Base-by-base conservation (phyloP, 2,113 vertebrate genomes). In the Xenopus borealis region DNA sequence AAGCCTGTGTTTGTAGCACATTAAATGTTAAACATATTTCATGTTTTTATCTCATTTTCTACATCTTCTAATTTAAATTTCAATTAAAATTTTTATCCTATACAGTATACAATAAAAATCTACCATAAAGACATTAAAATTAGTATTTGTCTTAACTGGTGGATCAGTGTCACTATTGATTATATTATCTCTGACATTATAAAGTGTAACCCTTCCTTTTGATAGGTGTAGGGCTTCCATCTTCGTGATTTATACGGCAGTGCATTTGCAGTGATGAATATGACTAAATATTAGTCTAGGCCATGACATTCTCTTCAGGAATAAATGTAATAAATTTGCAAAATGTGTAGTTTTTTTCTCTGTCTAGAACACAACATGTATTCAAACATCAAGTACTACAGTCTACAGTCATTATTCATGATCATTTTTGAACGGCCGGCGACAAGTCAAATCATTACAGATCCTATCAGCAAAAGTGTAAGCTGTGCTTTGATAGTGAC, bases 391-490 rank as follows among this genome's bases (percentile, higher is more conserved):
- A 27, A n/a, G 23, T 27, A 27, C 23, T 27, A 27, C 23, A 27
- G 23, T 27, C 23, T 27, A 27, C 23, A 27, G 23, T 27, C 23
- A 27, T 27, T 27, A 27, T 59, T 27, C 17, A 75, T 17, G 14
- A 18, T 20, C 44, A 33, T 16, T 69, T 75, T 30, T 70, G 50
- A 64, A 77, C 66, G 55, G 30, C 66, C 33, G 45, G 4, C 61
- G 18, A 63, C 59, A 77, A 67, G 59, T 77, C 74, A 77, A 19
- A 64, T 77, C 66, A 57, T 64, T 77, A 63, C 13, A 57, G 66
- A 77, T 77, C 33, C 13, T 46, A 57, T 55, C 66, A 16, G 40
- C 64, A 69, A 70, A 64, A 44, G 20, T 53, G 46, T 64, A 55
- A 70, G 45, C 61, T 70, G 50, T 62, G 69, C 66, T 53, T 63